A percentile compares a stretch with the other conserved stretches of the same genome.
phyloP scores from a whole-genome alignment of 2,888 invertebrate genomes.

The Chorisops tibialis region DNA sequence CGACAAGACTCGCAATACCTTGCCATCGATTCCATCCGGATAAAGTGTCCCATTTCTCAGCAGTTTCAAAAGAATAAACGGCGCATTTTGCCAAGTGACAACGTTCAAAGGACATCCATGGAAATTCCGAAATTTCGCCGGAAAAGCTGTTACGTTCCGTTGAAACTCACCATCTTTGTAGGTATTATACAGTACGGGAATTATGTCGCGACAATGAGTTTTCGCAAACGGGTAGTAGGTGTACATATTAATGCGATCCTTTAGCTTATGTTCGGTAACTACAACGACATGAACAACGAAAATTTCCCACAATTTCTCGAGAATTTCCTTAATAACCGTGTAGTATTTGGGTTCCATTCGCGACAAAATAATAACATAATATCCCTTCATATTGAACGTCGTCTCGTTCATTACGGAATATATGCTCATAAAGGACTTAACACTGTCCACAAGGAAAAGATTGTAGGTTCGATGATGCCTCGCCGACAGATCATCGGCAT shows the following conservation, averaged over 20 bases:
- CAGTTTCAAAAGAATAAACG: conserved; percentile 10
- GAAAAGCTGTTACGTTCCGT: conserved; percentile 20
- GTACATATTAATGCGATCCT: neutral
- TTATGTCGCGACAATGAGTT: neutral
- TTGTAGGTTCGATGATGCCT: neutral
- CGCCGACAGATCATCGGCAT: neutral
- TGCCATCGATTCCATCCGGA: conserved; percentile 29
- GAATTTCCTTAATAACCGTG: neutral
- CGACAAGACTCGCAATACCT: conserved; percentile 23
- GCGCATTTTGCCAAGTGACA: conserved; percentile 21
- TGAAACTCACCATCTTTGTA: neutral
- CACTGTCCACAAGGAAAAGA: conserved; percentile 1
- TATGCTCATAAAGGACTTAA: neutral
- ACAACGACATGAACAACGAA: neutral
- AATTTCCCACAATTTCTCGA: conserved; percentile 1
- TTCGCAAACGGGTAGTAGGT: conserved; percentile 17
- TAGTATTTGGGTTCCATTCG: neutral
- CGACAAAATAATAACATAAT: conserved; percentile 4
- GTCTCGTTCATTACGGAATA: conserved; percentile 3
- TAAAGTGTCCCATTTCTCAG: conserved; percentile 17
- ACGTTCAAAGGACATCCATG: conserved; percentile 25
- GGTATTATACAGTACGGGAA: conserved; percentile 5
- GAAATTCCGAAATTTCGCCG: conserved; percentile 29
- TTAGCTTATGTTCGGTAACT: neutral
- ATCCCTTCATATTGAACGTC: neutral